Conservation (phyloP, 2,888 invertebrate genomes). For the Drosophila infuscata region DNA sequence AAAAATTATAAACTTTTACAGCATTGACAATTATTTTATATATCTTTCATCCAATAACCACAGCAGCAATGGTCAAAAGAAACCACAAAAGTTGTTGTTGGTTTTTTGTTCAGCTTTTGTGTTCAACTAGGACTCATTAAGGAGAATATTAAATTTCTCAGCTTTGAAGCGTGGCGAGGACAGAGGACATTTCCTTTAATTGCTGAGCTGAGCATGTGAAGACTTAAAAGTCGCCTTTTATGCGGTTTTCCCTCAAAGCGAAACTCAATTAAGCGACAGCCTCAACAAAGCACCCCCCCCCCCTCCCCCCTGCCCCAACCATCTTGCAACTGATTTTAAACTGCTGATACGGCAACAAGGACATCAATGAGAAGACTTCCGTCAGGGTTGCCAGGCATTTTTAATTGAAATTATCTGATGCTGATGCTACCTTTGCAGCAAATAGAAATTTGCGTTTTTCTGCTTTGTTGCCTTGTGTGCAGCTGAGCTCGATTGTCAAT, state of each 20-base stretch:
- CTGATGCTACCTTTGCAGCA: conserved; percentile 50
- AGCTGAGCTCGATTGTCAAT: conserved; percentile 36
- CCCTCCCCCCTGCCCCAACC: not conserved
- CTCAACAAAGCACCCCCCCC: conserved; percentile 1
- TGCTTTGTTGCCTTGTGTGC: conserved; percentile 58
- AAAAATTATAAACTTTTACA: not conserved
- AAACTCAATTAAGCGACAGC: conserved; percentile 77
- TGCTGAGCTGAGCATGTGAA: conserved; percentile 64
- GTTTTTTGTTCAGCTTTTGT: conserved; percentile 35
- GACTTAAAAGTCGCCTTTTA: conserved; percentile 80
- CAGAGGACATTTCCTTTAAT: conserved; percentile 62
- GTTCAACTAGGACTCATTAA: conserved; percentile 63
- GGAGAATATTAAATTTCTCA: conserved; percentile 69
- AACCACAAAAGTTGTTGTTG: conserved; percentile 62
- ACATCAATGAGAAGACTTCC: conserved; percentile 7
- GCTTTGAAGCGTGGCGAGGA: conserved; percentile 23
- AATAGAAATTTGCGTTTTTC: conserved; percentile 66
- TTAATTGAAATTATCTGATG: conserved; percentile 79
- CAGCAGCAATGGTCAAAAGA: conserved; percentile 53
- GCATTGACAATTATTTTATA: not conserved
- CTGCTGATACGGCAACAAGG: conserved; percentile 70
- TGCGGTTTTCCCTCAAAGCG: conserved; percentile 79
- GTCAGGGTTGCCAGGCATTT: conserved; percentile 52
- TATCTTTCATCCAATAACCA: not conserved
- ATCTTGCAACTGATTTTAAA: conserved; percentile 64